Conservation (phyloP, 2,113 vertebrate species). For the Melanotaenia duboulayi region DNA sequence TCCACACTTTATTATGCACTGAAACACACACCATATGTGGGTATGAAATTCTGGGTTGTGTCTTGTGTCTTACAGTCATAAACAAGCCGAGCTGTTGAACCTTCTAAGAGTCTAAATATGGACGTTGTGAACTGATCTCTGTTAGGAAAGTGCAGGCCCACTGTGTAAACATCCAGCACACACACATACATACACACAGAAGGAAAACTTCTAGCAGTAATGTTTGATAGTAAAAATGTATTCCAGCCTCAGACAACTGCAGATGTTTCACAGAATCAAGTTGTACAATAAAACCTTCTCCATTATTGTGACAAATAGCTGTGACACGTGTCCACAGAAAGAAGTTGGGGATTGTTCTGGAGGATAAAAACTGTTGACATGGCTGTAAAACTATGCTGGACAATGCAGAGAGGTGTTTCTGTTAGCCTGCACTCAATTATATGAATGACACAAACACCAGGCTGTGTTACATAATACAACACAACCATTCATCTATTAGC, state of each 20-base stretch:
- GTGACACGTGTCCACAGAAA: neutral
- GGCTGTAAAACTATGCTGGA: neutral
- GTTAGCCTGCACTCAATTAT: neutral
- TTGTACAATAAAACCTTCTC: too few species aligned
- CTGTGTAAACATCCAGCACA: slow-evolving; percentile 56
- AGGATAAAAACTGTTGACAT: neutral
- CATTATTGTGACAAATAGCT: too few species aligned
- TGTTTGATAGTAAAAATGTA: slow-evolving; percentile 2
- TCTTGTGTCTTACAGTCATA: slow-evolving; percentile 45
- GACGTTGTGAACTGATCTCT: slow-evolving; percentile 52
- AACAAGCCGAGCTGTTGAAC: slow-evolving; percentile 48
- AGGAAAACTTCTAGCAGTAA: slow-evolving; percentile 34
- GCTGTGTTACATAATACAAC: neutral
- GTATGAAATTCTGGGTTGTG: slow-evolving; percentile 41
- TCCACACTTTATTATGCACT: too few species aligned
- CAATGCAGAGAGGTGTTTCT: neutral
- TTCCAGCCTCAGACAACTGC: neutral
- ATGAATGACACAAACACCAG: neutral
- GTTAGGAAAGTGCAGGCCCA: slow-evolving; percentile 42
- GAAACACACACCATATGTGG: slow-evolving; percentile 48
- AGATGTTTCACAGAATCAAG: neutral
- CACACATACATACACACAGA: slow-evolving; percentile 30
- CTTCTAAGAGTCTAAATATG: slow-evolving; percentile 65
- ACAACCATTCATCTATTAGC: too few species aligned
- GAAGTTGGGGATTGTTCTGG: neutral